Conservation (phyloP, 1,140 invertebrate species). For the Vanessa atalanta region DNA sequence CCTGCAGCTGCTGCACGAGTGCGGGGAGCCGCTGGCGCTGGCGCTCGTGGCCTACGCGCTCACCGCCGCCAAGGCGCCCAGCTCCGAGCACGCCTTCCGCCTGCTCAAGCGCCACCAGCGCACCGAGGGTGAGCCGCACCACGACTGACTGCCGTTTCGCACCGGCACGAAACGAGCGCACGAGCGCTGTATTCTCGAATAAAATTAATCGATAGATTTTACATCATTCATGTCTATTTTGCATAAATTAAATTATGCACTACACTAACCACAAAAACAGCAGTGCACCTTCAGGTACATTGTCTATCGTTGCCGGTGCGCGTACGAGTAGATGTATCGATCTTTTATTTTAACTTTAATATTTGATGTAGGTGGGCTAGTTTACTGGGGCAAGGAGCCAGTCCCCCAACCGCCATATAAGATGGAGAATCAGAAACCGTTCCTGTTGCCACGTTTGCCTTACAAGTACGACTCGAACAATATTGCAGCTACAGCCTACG, state of each 20-base stretch:
- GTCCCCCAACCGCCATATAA: conserved; percentile 90
- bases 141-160: too few species aligned
- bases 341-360: too few species aligned
- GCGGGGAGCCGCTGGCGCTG: conserved; percentile 90
- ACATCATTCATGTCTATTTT: too few species aligned
- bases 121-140: conserved; percentile 80
- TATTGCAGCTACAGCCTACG: conserved; percentile 96
- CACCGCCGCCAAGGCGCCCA: conserved; percentile 88
- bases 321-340: too few species aligned
- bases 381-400: conserved; percentile 91
- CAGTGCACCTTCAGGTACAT: too few species aligned
- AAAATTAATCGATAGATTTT: too few species aligned
- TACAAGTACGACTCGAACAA: conserved; percentile 95
- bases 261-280: too few species aligned
- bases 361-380: conserved; percentile 82
- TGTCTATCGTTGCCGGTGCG: too few species aligned
- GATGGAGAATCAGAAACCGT: conserved; percentile 94
- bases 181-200: too few species aligned
- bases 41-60: conserved; percentile 94
- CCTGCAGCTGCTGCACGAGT: conserved; percentile 86
- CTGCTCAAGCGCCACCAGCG: conserved; percentile 85
- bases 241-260: too few species aligned
- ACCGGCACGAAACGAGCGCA: too few species aligned
- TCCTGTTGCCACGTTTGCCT: conserved; percentile 91
- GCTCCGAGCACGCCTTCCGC: conserved; percentile 90